Evolutionary conservation across 2,888 invertebrate species (phyloP), one percentile per base, ranked within the genome.

Genomic region (Andrena bucephala): DNA sequence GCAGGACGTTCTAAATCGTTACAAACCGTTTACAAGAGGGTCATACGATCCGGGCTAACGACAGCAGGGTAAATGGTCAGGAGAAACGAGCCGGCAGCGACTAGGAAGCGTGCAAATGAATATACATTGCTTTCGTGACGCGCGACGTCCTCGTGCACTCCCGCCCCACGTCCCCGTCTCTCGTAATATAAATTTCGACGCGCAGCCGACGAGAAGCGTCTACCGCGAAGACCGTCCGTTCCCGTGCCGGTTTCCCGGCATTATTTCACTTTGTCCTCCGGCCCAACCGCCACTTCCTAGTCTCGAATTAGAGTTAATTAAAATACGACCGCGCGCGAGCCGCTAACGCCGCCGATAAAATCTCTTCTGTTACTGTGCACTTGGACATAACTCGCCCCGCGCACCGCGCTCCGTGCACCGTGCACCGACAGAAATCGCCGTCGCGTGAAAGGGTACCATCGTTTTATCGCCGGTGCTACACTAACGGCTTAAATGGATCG

Each of bases 231-330:
- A 10, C 42, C 42, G 48, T 29, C 54, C 50, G 42, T 54, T 24
- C 29, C 31, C 62, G 13, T 20, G 31, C 8, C 63, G 42, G 31
- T 33, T 24, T 31, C 13, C 76, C 78, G 77, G 75, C 86, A 77
- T 75, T 87, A 87, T 87, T 87, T 87, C 82, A 87, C 85, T 86
- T 84, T 79, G 85, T 77, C 79, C 67, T 65, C 65, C 71, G 68
- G 27, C 80, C 77, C 75, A 81, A 79, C 76, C 81, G 81, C 72
- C 66, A 79, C 54, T 79, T 77, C 74, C 77, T 72, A 75, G 59
- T 63, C 86, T 79, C 84, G 82, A 87, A 86, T 87, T 86, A 84
- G 82, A 86, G 81, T 87, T 87, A 87, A 87, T 87, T 87, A 86
- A 87, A 87, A 87, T 87, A 87, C 87, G 87, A 72, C 29, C 77